A percentile compares a stretch with the other conserved stretches of the same genome.
Conservation (phyloP, 2,113 vertebrate genomes). For the Proteles cristata region DNA sequence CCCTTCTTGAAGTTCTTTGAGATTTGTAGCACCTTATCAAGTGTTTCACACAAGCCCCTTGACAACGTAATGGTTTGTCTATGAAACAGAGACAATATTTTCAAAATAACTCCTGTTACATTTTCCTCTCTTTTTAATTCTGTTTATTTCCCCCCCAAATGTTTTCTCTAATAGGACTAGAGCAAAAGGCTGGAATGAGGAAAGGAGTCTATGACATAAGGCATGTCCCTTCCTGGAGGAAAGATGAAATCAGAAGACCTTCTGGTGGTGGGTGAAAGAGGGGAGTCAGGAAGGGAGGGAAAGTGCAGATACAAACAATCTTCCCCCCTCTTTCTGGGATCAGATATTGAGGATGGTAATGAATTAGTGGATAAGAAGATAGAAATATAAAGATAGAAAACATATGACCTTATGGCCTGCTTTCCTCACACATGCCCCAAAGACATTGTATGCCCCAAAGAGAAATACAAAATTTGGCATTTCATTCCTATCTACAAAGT, state of each 20-base stretch:
- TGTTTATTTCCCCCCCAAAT: neutral
- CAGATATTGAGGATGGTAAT: neutral
- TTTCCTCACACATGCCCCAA: neutral
- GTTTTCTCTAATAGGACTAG: neutral
- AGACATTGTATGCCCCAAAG: neutral
- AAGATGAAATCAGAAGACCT: neutral
- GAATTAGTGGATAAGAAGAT: neutral
- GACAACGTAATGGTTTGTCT: neutral
- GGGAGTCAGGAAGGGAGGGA: neutral
- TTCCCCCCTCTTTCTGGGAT: neutral
- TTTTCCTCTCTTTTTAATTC: slow-evolving; percentile 28
- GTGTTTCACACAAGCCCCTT: neutral
- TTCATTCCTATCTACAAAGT: neutral
- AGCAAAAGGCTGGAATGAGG: neutral
- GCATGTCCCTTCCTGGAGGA: neutral
- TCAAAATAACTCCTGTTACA: neutral
- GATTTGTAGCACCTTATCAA: neutral
- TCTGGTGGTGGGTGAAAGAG: neutral
- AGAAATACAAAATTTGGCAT: neutral
- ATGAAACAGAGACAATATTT: neutral
- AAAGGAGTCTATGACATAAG: neutral
- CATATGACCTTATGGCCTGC: neutral
- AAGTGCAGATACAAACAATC: neutral
- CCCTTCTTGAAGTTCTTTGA: neutral
- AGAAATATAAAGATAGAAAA: neutral